phyloP scores from a whole-genome alignment of 2,113 vertebrate genomes.

The Lethenteron camtschaticum region DNA sequence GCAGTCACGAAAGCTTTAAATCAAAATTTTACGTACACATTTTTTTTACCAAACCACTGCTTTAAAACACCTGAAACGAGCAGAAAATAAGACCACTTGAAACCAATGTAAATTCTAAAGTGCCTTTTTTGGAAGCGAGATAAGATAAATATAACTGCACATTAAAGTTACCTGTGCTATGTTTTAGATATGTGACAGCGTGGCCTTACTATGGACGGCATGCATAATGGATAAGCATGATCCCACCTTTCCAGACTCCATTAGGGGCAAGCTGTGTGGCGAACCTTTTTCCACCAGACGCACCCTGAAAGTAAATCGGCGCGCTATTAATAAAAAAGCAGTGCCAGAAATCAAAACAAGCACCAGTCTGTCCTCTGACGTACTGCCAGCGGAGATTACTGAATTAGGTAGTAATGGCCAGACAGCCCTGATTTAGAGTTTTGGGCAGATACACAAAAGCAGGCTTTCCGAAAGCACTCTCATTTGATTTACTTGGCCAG shows the following conservation, averaged over 20 bases:
- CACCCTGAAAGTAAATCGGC: constrained; percentile 29
- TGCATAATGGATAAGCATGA: not conserved
- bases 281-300: constrained; percentile 81
- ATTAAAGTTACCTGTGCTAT: not conserved
- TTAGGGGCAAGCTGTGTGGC: constrained; percentile 71
- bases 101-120: not conserved
- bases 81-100: constrained; percentile 8
- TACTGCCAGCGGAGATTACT: too few species aligned
- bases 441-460: too few species aligned
- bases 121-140: not conserved
- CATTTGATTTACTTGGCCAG: too few species aligned
- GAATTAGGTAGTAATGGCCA: too few species aligned
- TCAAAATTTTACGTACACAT: too few species aligned
- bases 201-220: not conserved
- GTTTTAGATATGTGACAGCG: not conserved
- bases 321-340: too few species aligned
- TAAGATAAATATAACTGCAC: not conserved
- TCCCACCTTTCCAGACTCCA: constrained; percentile 81
- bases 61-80: not conserved
- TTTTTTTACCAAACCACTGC: too few species aligned
- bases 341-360: too few species aligned
- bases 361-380: too few species aligned
- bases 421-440: too few species aligned
- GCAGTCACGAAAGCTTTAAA: too few species aligned
- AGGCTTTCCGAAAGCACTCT: too few species aligned